Conservation (phyloP, 1,140 invertebrate genomes). For the Schlechtendalia chinensis region DNA sequence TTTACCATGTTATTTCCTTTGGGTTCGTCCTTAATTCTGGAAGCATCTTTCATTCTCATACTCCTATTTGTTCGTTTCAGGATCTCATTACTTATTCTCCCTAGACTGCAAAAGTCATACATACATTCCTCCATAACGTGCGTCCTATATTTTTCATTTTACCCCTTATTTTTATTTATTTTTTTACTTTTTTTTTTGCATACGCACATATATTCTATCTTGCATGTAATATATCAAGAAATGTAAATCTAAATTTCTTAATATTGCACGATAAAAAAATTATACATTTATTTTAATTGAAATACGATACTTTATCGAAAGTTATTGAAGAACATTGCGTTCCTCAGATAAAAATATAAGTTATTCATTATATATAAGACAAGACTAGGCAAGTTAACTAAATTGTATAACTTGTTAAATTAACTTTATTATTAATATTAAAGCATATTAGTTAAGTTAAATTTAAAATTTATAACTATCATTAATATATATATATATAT, state of each 20-base stretch:
- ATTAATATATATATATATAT: too few species aligned
- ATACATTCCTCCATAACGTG: neutral
- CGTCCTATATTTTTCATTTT: neutral
- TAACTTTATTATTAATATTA: too few species aligned
- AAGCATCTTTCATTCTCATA: constrained; percentile 11
- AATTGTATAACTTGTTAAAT: too few species aligned
- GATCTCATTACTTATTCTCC: constrained; percentile 18
- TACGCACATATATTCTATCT: too few species aligned
- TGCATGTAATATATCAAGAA: neutral
- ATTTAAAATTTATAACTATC: too few species aligned
- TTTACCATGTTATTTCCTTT: too few species aligned
- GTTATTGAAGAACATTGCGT: too few species aligned
- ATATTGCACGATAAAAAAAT: neutral
- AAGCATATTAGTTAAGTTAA: too few species aligned
- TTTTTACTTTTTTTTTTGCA: neutral
- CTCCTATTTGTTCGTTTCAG: neutral
- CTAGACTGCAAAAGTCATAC: neutral
- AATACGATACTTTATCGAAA: too few species aligned
- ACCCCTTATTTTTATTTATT: neutral
- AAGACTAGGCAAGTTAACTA: too few species aligned
- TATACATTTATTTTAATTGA: neutral
- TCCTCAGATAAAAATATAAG: too few species aligned
- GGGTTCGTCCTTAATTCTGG: neutral
- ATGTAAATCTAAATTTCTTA: neutral
- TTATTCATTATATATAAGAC: too few species aligned